Base-by-base conservation (phyloP, 2,888 invertebrate species). In the Rambutsinella grinnellia region DNA sequence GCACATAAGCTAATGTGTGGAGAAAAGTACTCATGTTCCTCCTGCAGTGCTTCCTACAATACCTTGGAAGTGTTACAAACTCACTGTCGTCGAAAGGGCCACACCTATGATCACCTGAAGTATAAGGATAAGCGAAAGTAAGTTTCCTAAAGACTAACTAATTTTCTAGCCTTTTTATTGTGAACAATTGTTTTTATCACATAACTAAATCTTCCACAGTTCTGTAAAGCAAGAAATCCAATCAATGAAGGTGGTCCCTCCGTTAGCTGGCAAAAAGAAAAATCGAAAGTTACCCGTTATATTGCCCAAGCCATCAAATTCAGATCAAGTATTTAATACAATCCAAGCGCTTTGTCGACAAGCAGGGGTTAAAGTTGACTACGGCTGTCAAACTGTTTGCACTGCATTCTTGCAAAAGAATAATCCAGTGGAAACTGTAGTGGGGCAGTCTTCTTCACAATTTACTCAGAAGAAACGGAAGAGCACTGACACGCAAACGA, bases 31-130 rank as follows among this genome's bases (percentile, higher is more conserved):
- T 81, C 77, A 2, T 88, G 88, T 70, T 71, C 65, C 5, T 83
- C 84, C 3, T 87, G 88, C 75, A 80, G 84, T 0, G 86, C 85
- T 76, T 82, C 79, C 6, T 88, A 87, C 54, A 84, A 80, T n/a
- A 85, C 86, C 3, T 86, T 87, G 57, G 87, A 87, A 79, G 87
- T 87, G 2, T 81, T 88, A 3, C 85, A 87, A 2, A 88, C 87
- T 1, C 88, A 88, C 75, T 86, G 86, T 1, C 87, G 86, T 79
- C 81, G 87, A 46, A 80, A 80, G 44, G 10, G 28, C 3, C 82
- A 82, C 61, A 19, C 44, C 2, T 79, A 78, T 74, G 81, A 82
- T 68, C 28, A 75, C 47, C 23, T 27, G 0, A 81, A 79, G 63
- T 82, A 81, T 60, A 80, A 78, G 36, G 70, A 79, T 57, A 63